Percentiles rank a stretch among this genome's conserved stretches.
phyloP scores from a whole-genome alignment of 92 coral and sea anemone genomes.

The Parazoanthus darwini region DNA sequence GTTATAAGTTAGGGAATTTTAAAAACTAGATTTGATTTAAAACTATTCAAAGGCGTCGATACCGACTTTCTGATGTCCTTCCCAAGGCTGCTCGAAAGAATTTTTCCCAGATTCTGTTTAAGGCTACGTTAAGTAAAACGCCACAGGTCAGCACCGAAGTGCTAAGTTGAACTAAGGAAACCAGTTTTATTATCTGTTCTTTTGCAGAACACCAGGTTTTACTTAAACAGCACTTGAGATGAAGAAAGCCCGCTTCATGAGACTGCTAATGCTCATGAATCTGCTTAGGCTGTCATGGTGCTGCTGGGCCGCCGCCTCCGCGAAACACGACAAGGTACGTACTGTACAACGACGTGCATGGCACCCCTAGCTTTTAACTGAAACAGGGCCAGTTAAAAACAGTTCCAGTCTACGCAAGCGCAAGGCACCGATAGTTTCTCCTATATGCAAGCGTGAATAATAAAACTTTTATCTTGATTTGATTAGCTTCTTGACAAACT shows the following conservation, averaged over 20 bases:
- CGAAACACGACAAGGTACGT: constrained; percentile 1
- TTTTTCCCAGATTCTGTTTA: no score
- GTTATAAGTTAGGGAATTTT: no score
- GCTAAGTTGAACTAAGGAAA: background rate
- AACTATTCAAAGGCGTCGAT: no score
- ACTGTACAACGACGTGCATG: no score
- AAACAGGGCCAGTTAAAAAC: background rate
- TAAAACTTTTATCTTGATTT: no score
- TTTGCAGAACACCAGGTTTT: constrained; percentile 10
- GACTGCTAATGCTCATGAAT: background rate
- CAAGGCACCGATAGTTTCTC: background rate
- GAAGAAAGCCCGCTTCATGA: background rate
- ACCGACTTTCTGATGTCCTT: no score
- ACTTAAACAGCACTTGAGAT: background rate
- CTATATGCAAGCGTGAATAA: no score
- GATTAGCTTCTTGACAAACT: no score
- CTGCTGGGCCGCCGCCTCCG: background rate
- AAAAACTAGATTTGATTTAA: no score
- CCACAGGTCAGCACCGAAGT: background rate
- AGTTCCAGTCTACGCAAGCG: background rate
- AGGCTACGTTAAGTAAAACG: no score
- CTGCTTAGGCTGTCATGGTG: constrained; percentile 1
- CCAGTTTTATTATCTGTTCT: background rate
- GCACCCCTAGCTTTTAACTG: no score
- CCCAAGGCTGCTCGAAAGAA: no score